phyloP scores from a whole-genome alignment of 1,140 invertebrate genomes.

The Ganaspis sp. region DNA sequence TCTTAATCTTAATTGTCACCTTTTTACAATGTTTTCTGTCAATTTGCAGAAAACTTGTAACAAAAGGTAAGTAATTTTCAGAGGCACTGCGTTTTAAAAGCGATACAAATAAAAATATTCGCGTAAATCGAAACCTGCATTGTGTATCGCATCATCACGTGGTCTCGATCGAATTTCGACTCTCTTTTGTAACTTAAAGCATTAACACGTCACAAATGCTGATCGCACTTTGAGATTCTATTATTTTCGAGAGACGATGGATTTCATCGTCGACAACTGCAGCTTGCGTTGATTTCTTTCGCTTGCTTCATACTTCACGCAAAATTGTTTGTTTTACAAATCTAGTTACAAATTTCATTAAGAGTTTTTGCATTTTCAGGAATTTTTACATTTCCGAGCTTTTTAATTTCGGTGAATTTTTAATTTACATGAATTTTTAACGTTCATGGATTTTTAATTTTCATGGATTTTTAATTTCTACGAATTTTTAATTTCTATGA shows the following conservation, averaged over 20 bases:
- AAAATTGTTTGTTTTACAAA: neutral
- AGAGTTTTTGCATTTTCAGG: no score
- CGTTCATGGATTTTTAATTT: no score
- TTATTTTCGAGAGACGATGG: constrained; percentile 21
- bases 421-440: no score
- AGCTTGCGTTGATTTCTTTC: neutral
- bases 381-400: no score
- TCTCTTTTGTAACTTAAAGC: constrained; percentile 17
- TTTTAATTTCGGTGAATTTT: no score
- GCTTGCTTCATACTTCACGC: neutral
- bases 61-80: neutral
- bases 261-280: constrained; percentile 22
- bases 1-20: no score
- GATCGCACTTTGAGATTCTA: constrained; percentile 1
- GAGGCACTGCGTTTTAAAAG: neutral
- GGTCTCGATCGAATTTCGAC: constrained; percentile 24
- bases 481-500: no score
- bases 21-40: no score
- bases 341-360: no score
- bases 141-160: constrained; percentile 8
- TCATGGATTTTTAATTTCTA: no score
- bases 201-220: neutral
- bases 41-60: no score
- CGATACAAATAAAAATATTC: neutral
- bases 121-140: constrained; percentile 8